Percentiles rank a stretch among this genome's conserved stretches.
Conservation (phyloP, 2,888 invertebrate genomes). For the Dicyrtoma fusca region DNA sequence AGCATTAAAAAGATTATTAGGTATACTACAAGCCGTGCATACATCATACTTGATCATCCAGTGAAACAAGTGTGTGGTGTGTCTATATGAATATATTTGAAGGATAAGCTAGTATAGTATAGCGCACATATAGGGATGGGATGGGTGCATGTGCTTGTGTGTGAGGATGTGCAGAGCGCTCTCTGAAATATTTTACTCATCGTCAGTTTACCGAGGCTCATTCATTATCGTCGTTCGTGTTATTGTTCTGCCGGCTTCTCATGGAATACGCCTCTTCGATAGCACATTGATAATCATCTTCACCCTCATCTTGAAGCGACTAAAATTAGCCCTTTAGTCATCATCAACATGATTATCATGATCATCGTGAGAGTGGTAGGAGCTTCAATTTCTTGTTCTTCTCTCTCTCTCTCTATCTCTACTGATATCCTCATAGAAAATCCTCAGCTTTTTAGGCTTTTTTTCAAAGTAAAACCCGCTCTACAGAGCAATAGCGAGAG, state of each 20-base stretch:
- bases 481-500: not conserved
- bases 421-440: not conserved
- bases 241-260: conserved; percentile 25
- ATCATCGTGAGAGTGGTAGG: conserved; percentile 22
- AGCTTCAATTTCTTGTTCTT: not conserved
- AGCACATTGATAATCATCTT: conserved; percentile 46
- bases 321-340: conserved; percentile 37
- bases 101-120: no score
- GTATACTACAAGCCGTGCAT: no score
- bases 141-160: no score
- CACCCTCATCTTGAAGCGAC: conserved; percentile 20
- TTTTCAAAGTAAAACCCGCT: conserved; percentile 18
- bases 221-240: conserved; percentile 20
- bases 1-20: no score
- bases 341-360: conserved; percentile 31
- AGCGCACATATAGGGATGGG: no score
- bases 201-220: not conserved
- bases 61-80: no score
- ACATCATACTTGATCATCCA: no score
- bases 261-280: conserved; percentile 44
- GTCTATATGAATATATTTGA: no score
- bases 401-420: conserved; percentile 7
- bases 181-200: no score
- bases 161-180: no score
- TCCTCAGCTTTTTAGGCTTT: conserved; percentile 18